These are phyloP conservation scores for Sorex fumeus DNA, from an alignment of 2,113 vertebrate species.

Conservation along the genomic window DNA sequence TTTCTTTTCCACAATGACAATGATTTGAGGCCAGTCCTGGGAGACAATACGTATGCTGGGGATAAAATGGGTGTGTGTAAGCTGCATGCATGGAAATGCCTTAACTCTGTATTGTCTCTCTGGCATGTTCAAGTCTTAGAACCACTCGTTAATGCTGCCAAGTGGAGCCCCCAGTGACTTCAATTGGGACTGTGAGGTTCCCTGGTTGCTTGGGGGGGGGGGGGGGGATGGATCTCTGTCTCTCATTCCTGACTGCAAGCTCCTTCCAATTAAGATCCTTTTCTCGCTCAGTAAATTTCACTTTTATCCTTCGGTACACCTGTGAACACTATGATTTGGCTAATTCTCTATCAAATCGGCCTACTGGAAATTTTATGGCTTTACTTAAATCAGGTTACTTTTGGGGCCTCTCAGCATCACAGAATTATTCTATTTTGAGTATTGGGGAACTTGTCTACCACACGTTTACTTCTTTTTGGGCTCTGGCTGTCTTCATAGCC, in stretches of 20 bases:
- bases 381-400: not conserved
- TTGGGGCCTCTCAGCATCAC: not conserved
- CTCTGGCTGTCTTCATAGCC: not conserved
- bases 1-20: too few species aligned
- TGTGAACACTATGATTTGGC: not conserved
- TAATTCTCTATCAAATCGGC: not conserved
- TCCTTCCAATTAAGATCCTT: not conserved
- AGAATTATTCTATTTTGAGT: not conserved
- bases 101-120: too few species aligned
- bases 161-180: too few species aligned
- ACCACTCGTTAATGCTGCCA: not conserved
- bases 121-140: not conserved
- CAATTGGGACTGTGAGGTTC: too few species aligned
- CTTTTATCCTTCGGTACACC: not conserved
- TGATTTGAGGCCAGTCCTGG: too few species aligned
- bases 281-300: not conserved
- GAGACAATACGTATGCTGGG: too few species aligned
- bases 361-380: not conserved
- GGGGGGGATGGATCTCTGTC: not conserved
- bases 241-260: not conserved
- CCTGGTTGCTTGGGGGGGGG: accelerated
- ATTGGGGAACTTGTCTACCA: not conserved
- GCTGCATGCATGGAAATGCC: too few species aligned
- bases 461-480: not conserved
- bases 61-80: too few species aligned